Base-by-base conservation (phyloP, 2,888 invertebrate genomes). In the Drosophila buzzatii region DNA sequence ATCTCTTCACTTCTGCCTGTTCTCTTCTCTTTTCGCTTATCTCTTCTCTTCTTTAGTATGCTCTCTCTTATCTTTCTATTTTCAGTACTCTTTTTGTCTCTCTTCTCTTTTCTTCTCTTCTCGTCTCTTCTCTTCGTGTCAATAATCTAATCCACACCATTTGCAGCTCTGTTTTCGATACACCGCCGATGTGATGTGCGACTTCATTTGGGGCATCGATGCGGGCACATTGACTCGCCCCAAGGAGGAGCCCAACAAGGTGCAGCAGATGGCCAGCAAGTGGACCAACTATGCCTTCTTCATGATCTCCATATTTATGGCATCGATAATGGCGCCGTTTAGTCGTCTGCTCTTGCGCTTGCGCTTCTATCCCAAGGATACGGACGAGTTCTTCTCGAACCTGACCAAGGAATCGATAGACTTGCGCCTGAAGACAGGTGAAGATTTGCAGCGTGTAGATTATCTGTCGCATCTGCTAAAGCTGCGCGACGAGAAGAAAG, bases 381-480 rank as follows among this genome's bases (percentile, higher is more conserved):
- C 99, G 90, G 98, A 91, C 23, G 66, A 76, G 0, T 92, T 92
- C 73, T 92, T 92, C 41, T 84, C 82, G 0, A 69, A 83, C 20
- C 64, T 92, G 1, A 89, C 90, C 27, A 72, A 67, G 14, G 80
- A 91, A 16, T 90, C 93, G 0, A 73, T 91, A 7, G 72, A 82
- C 8, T n/a, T 91, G 58, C 85, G 92, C 2, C 37, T 73, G 0
- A 75, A 81, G 14, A 76, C 72, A 2, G 64, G 53, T 0, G n/a
- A 70, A 4, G 62, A 81, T 49, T 39, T 73, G 12, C 61, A 81
- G 6, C 87, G 92, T 0, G 76, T 76, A 1, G 93, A 92, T 77
- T 92, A 87, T 35, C 65, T 92, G 0, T 90, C 91, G 18, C 88
- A 92, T 65, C 47, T 92, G 39, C 35, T 92, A 14, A 82, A 87